phyloP scores from a whole-genome alignment of 1,140 invertebrate genomes.

The Argopecten irradians region DNA sequence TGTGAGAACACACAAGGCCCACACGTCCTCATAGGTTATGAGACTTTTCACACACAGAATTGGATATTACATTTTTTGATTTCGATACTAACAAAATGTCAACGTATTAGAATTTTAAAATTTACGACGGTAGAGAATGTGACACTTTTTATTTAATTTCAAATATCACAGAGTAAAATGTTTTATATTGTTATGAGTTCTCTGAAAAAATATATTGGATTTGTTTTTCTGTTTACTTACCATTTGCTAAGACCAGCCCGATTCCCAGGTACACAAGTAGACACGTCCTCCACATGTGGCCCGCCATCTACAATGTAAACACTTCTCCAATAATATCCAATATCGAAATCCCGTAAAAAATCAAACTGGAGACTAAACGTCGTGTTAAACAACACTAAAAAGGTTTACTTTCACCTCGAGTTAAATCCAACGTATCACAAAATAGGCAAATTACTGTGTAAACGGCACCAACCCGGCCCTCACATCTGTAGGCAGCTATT shows the following conservation, averaged over 20 bases:
- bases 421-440: slow-evolving; percentile 10
- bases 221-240: too few relatives aligned
- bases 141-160: too few relatives aligned
- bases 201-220: too few relatives aligned
- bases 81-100: too few relatives aligned
- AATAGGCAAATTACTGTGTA: background rate
- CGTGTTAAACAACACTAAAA: background rate
- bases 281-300: background rate
- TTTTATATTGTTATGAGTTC: background rate
- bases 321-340: background rate
- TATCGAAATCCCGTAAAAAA: background rate
- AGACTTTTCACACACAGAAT: background rate
- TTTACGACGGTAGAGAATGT: too few relatives aligned
- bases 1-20: background rate
- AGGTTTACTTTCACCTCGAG: background rate
- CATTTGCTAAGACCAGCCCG: background rate
- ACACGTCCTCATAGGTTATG: background rate
- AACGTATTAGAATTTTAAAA: too few relatives aligned
- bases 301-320: slow-evolving; percentile 15
- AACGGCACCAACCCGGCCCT: background rate
- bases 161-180: too few relatives aligned
- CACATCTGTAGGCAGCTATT: background rate
- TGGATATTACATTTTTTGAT: too few relatives aligned
- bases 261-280: slow-evolving; percentile 1
- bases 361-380: background rate